Evolutionary conservation across 37 sponge, comb jelly and placozoan species (phyloP).

Genomic region (Diacarnus erythraeanus): DNA sequence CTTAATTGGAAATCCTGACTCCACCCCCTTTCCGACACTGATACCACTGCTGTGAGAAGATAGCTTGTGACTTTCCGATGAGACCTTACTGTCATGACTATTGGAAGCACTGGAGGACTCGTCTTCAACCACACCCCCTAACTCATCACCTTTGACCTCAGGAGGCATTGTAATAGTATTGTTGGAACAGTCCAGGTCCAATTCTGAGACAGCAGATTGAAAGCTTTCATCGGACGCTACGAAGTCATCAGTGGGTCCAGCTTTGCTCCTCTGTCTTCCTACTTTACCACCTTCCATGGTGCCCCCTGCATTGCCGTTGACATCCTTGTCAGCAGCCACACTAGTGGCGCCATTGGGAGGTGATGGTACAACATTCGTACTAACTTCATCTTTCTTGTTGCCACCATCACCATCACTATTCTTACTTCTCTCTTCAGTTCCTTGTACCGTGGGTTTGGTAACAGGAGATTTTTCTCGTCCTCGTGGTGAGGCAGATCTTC

Average conservation of each 20-base stretch:
- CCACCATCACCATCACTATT: neutral
- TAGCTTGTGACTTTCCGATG: neutral
- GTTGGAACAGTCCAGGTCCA: constrained; percentile 11
- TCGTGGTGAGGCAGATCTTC: neutral
- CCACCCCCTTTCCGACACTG: constrained; percentile 10
- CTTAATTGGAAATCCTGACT: neutral
- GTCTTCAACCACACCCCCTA: constrained; percentile 1
- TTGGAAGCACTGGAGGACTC: constrained; percentile 11
- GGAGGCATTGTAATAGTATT: neutral
- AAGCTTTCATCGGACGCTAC: constrained; percentile 40
- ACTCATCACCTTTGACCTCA: constrained; percentile 8
- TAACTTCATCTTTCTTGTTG: neutral
- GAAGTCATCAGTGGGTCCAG: neutral
- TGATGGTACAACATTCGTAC: neutral
- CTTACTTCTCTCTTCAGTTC: neutral
- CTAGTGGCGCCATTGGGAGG: no score
- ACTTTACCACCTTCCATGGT: neutral
- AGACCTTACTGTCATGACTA: constrained; percentile 41
- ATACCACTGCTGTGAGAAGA: neutral
- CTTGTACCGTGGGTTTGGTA: neutral
- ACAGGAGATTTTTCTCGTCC: neutral
- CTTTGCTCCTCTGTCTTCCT: neutral
- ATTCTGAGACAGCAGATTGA: constrained; percentile 37
- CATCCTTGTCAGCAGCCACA: neutral
- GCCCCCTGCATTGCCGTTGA: neutral